Evolutionary conservation across 1,140 invertebrate genomes (phyloP).

Genomic region (Rhagoletis zephyria): DNA sequence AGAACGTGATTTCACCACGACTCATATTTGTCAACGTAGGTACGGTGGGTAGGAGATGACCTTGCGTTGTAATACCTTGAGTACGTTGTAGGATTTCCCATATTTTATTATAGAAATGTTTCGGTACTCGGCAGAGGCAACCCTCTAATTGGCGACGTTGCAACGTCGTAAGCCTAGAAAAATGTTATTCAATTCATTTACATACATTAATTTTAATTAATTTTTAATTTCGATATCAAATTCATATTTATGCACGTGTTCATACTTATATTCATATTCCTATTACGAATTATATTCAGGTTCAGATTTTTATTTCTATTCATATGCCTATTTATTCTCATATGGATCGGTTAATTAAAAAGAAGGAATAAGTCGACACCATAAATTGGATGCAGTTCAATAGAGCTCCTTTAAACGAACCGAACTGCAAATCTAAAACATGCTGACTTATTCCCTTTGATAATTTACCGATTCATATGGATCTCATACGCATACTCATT

Average conservation of each 20-base stretch:
- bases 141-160: conserved; percentile 93
- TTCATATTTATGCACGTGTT: no score
- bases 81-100: conserved; percentile 94
- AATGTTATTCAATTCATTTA: background rate
- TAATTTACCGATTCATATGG: no score
- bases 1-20: conserved; percentile 95
- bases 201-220: background rate
- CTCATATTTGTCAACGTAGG: conserved; percentile 97
- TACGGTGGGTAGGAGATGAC: conserved; percentile 88
- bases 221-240: background rate
- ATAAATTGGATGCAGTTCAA: no score
- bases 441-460: no score
- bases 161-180: conserved; percentile 79
- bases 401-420: no score
- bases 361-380: no score
- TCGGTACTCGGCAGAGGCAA: conserved; percentile 93
- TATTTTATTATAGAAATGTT: conserved; percentile 94
- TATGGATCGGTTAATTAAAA: no score
- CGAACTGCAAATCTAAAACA: no score
- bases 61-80: conserved; percentile 89
- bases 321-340: background rate
- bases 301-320: background rate
- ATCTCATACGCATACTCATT: background rate
- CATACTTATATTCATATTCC: no score
- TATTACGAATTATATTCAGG: no score